Base-by-base conservation (phyloP, 64 coral and sea anemone species). In the Trachythela sp. region DNA sequence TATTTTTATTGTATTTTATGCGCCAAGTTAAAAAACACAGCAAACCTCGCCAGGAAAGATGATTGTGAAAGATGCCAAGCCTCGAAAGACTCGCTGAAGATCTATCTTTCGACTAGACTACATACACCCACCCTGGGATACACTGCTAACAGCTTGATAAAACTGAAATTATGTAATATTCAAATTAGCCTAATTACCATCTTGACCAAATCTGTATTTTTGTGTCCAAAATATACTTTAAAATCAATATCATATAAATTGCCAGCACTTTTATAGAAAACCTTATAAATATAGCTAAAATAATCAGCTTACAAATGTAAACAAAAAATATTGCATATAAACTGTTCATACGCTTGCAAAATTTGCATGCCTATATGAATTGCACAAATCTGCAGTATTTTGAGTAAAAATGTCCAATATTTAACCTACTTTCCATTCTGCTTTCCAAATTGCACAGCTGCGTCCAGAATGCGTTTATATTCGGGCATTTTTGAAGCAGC, bases 401-500 rank as follows among this genome's bases (percentile, higher is more conserved):
- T 11, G 42, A 45, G 11, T 11, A 45, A 45, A 45, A 45, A 45
- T 45, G 5, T 64, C 5, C 75, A 37, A 8, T 17, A 3, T 15
- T 0, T 30, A 22, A 36, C 54, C 88, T 86, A 98, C 95, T 93
- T 94, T 83, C 95, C 95, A 84, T 93, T 92, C 7, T 64, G 5
- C 77, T 98, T 98, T 70, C 95, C 95, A 60, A 90, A 93, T 39
- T 99, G 83, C 18, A 99, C 89, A 37, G 96, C 96, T 14, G 94
- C 87, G 54, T 95, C 93, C 43, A 99, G 18, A n/a, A 99, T 89
- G 86, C 93, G 70, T 71, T 91, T 85, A 54, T 99, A 99, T 37
- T 95, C 88, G 24, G 93, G 70, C 96, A 99, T 99, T 91, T 95
- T 93, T 18, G 93, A 94, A 15, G 96, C 96, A 34, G 96, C 96